phyloP scores from a whole-genome alignment of 2,797 vertebrate species.

The Neosilurus mollespiculum region DNA sequence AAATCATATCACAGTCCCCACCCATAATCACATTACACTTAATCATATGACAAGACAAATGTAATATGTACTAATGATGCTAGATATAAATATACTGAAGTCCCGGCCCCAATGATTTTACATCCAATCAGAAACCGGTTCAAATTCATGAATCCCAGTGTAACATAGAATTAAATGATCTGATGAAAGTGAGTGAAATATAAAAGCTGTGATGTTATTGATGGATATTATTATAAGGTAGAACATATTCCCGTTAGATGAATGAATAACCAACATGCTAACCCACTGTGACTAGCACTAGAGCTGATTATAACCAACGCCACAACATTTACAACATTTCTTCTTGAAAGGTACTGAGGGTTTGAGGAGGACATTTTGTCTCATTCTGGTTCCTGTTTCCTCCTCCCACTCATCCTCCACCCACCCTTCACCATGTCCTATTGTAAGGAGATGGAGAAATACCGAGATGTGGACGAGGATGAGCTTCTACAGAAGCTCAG shows the following conservation, averaged over 20 bases:
- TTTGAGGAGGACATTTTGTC: not conserved
- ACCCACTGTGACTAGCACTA: not conserved
- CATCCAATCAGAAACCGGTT: too few relatives aligned
- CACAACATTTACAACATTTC: not conserved
- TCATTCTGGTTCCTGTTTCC: not conserved
- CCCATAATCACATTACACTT: too few relatives aligned
- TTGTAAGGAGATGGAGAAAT: constrained; percentile 93
- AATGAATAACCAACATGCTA: not conserved
- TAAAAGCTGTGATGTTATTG: too few relatives aligned
- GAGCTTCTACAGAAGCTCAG: constrained; percentile 90
- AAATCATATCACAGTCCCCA: too few relatives aligned
- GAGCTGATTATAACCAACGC: not conserved
- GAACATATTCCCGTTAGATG: not conserved
- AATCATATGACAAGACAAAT: too few relatives aligned
- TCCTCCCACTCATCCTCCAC: too few relatives aligned
- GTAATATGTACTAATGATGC: too few relatives aligned
- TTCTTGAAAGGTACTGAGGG: constrained; percentile 25
- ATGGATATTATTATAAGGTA: not conserved
- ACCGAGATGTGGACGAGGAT: constrained; percentile 94
- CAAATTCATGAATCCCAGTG: too few relatives aligned
- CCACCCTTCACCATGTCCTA: constrained; percentile 75
- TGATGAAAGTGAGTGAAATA: too few relatives aligned
- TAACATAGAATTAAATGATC: too few relatives aligned
- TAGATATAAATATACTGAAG: too few relatives aligned
- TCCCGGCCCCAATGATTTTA: too few relatives aligned